These are phyloP conservation scores for Rhizoglyphus robini DNA, from an alignment of 1,140 invertebrate genomes.

Conservation along the genomic window DNA sequence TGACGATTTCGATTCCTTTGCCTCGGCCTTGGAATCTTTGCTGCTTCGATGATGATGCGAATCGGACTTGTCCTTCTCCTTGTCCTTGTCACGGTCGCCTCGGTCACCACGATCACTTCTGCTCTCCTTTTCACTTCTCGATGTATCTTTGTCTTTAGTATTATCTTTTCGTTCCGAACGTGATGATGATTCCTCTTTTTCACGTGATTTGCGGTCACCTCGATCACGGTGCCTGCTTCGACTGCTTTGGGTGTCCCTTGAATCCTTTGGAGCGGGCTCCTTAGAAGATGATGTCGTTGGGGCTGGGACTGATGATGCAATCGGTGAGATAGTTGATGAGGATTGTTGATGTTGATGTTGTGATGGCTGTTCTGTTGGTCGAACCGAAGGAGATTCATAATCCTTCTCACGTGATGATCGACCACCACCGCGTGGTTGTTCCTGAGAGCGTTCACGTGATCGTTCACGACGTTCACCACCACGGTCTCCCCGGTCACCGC, in stretches of 20 bases:
- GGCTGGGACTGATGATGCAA: too few species aligned
- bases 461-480: conserved; percentile 21
- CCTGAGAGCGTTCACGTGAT: conserved; percentile 23
- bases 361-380: neutral
- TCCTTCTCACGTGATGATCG: conserved; percentile 22
- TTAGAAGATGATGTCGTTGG: too few species aligned
- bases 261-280: too few species aligned
- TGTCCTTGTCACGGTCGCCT: neutral
- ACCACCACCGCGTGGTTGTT: too few species aligned
- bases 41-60: neutral
- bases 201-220: neutral
- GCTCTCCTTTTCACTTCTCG: neutral
- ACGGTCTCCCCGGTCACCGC: conserved; percentile 23
- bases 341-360: neutral
- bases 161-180: too few species aligned
- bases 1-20: neutral
- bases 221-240: neutral
- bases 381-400: conserved; percentile 1
- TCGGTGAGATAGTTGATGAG: neutral
- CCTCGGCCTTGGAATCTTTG: neutral
- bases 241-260: neutral
- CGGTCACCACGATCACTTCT: neutral
- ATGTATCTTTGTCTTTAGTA: neutral
- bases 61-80: neutral
- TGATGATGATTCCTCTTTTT: too few species aligned